Conservation (phyloP, 2,113 vertebrate species). For the Oostethus manadensis region DNA sequence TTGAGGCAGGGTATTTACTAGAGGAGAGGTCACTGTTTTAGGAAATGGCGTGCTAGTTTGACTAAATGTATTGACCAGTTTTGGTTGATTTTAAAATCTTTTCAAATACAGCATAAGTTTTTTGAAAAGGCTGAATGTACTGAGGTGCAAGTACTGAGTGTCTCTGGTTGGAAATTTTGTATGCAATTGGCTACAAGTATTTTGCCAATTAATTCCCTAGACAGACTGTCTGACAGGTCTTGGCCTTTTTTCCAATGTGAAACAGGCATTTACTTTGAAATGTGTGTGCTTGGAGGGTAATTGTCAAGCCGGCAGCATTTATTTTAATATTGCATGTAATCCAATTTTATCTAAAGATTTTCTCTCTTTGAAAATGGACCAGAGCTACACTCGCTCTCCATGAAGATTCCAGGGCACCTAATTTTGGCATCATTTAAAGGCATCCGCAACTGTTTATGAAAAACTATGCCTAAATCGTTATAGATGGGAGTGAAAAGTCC, state of each 20-base stretch:
- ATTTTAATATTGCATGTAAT: conserved; percentile 2
- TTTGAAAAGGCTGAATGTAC: neutral
- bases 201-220: conserved; percentile 25
- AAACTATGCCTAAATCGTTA: too few relatives aligned
- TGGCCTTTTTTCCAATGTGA: too few relatives aligned
- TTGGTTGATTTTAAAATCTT: neutral
- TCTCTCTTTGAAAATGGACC: too few relatives aligned
- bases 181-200: too few relatives aligned
- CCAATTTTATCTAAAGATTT: neutral
- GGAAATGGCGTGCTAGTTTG: neutral
- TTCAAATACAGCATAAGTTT: neutral
- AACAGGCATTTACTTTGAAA: too few relatives aligned
- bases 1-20: neutral
- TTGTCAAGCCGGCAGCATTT: neutral
- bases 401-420: too few relatives aligned
- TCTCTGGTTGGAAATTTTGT: too few relatives aligned
- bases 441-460: too few relatives aligned
- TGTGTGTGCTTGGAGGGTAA: neutral
- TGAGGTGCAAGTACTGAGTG: too few relatives aligned
- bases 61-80: neutral
- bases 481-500: too few relatives aligned
- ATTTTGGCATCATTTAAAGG: too few relatives aligned
- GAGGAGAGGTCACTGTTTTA: neutral
- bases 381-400: too few relatives aligned
- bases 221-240: neutral